Evolutionary conservation across 2,888 invertebrate species (phyloP), one percentile per base, ranked within the genome.

Genomic region (Lasioglossum marginatum): DNA sequence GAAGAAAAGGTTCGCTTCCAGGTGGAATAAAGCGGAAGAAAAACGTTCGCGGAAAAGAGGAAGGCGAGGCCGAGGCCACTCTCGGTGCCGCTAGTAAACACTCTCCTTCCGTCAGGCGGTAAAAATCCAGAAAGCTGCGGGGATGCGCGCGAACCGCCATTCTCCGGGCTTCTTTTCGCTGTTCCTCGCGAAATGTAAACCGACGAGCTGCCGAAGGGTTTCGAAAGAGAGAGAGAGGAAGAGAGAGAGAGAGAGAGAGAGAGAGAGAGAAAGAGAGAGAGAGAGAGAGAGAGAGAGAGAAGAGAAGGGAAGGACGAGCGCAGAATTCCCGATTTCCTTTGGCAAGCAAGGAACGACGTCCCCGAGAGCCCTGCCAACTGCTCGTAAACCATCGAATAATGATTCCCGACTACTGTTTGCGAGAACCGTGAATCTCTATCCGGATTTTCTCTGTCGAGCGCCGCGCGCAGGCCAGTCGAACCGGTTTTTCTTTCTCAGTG

Each of bases 321-420:
- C 57, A 57, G 68, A 75, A 74, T 77, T 81, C 75, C 84, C 75
- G 73, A 85, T 79, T 43, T 79, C 60, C 76, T 79, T 81, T 85
- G 85, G 73, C 84, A 81, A 85, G 71, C 60, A 75, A 6, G 81
- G 66, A 80, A 80, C 78, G 79, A 80, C 77, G 75, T 70, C 37
- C 23, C 80, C 73, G 78, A 88, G 82, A 82, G 70, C 52, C 60
- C 70, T 82, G 85, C 85, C 85, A 88, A 80, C 82, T 85, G 80
- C 82, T 88, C 88, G 80, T 85, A 85, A 88, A 88, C 82, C 57
- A 63, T 57, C 23, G 37, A 79, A 80, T 79, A 81, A 88, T 60
- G 76, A 40, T 23, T 14, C 37, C 27, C 16, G 16, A 8, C 43
- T 68, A 37, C 68, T 68, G 68, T 68, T 68, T 37, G 68, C 34